These are phyloP conservation scores for Bradypodion pumilum DNA, from an alignment of 2,797 vertebrate genomes.

Conservation along the genomic window DNA sequence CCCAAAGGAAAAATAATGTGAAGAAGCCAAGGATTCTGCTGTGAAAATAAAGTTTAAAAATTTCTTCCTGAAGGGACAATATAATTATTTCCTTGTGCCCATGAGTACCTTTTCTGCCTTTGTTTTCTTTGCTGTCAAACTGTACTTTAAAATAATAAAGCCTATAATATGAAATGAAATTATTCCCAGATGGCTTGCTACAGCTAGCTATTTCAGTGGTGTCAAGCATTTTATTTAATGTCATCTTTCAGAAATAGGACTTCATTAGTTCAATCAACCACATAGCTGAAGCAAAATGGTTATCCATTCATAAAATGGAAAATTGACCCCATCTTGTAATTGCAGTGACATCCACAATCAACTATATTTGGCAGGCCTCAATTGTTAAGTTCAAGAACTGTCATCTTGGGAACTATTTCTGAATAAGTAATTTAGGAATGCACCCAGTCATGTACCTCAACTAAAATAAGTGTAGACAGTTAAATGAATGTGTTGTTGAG, in stretches of 20 bases:
- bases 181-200: slow-evolving; percentile 65
- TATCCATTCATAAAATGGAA: slow-evolving; percentile 38
- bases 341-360: not conserved
- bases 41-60: slow-evolving; percentile 45
- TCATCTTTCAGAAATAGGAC: slow-evolving; percentile 55
- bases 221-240: slow-evolving; percentile 64
- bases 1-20: not conserved
- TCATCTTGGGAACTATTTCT: not conserved
- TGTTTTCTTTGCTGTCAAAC: slow-evolving; percentile 61
- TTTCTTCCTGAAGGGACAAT: slow-evolving; percentile 49
- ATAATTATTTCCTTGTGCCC: slow-evolving; percentile 69
- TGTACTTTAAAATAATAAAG: slow-evolving; percentile 65
- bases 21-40: slow-evolving; percentile 4
- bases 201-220: slow-evolving; percentile 62
- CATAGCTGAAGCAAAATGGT: slow-evolving; percentile 21
- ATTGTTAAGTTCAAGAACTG: not conserved
- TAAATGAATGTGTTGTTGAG: not conserved
- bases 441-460: not conserved
- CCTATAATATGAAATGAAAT: slow-evolving; percentile 58
- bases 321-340: not conserved
- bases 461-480: not conserved
- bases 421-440: not conserved
- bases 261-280: slow-evolving; percentile 55
- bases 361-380: not conserved
- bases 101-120: slow-evolving; percentile 62